Evolutionary conservation across 2,888 invertebrate genomes (phyloP), one percentile per base, ranked within the genome.

Genomic region (Leucophenga maculata): DNA sequence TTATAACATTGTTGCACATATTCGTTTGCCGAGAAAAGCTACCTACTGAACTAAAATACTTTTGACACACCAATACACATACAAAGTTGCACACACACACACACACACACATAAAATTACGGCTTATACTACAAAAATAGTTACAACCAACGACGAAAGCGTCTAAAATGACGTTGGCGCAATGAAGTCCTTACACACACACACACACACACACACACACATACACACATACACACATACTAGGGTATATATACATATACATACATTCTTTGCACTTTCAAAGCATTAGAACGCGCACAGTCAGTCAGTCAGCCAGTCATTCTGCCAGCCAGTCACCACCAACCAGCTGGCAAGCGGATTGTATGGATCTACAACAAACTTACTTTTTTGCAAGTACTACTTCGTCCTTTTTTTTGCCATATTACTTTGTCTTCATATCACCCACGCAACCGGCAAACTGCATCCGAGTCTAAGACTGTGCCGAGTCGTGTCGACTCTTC

Each of bases 1-100:
- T 83, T 82, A 78, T 83, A 82, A 79, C 79, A 79, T 75, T 83
- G 83, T 83, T 81, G 78, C 81, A 77, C 39, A 39, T 39, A 39
- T 39, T 39, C 39, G 8, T 39, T 65, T 75, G 69, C 4, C n/a
- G 39, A 20, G 55, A n/a, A 20, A 46, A 46, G 55, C 46, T 79
- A 67, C 59, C 57, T 48, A 68, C 68, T 55, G 44, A 60, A 60
- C 68, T 67, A 50, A 83, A 80, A 80, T 78, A 73, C 70, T 60
- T 59, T 69, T 62, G 16, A 69, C 69, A 64, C 69, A 71, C 66
- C 68, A 68, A 54, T 55, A 65, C 65, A 48, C 65, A 66, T 6
- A 20, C 46, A 66, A 48, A 65, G 62, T 59, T 11, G 8, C 22
- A 57, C 57, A 14, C 46, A 44, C n/a, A 22, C 60, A 60, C n/a